Evolutionary conservation across 2,113 vertebrate species (phyloP), one percentile per base, ranked within the genome.

Genomic region (Engystomops pustulosus): DNA sequence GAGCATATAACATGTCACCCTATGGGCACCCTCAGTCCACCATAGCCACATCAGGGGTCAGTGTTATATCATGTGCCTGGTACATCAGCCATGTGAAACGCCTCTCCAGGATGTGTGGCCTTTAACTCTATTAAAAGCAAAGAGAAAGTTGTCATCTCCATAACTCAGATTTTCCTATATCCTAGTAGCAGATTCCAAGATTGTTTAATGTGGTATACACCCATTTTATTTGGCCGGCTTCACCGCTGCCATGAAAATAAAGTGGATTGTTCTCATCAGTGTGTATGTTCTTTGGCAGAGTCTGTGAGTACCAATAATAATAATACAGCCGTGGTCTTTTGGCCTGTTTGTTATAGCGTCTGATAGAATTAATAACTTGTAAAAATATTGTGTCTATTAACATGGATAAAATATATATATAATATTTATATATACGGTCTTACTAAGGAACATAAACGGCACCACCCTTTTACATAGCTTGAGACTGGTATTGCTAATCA

Each of bases 161-260:
- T 90, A 87, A 87, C 85, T 93, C 89, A 92, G 88, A 91, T 93
- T 93, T 94, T 94, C 93, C 92, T 91, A 90, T 91, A 92, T 93
- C 92, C 92, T 89, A 89, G 92, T 92, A 91, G 89, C 87, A 92
- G 91, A 93, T 92, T 92, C 90, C 90, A 92, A 92, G 93, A 90
- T 92, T 90, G 90, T 93, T 91, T 90, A 88, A 91, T 89, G 83
- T 87, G 87, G 89, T 93, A 89, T 89, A 91, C 93, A 93, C 92
- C 94, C 93, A 91, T 91, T 91, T 93, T 83, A 87, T 92, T 93
- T 93, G 92, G 92, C 93, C 87, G 83, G 89, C 92, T 86, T 87
- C 90, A 92, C 91, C 91, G 90, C 92, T 91, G 90, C 91, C 88
- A 88, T 91, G 91, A 91, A 93, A 91, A 90, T 92, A 90, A 89